Evolutionary conservation across 2,113 vertebrate species (phyloP).

Genomic region (Pseudois nayaur): DNA sequence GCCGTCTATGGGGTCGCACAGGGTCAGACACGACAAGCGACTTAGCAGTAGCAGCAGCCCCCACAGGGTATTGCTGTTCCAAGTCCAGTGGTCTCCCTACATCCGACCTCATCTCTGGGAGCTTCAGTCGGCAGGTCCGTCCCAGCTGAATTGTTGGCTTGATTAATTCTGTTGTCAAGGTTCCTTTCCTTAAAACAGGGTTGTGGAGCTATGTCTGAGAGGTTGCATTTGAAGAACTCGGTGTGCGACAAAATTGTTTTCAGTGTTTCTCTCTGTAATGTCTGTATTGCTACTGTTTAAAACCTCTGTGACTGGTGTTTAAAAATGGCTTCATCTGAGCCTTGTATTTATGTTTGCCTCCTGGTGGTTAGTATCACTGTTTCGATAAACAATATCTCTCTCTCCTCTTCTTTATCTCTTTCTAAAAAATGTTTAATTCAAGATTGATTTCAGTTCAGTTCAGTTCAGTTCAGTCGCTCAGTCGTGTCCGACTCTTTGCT

Average conservation of each 20-base stretch:
- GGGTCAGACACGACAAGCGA: too few species aligned
- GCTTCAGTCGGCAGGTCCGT: accelerated
- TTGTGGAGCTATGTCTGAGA: background rate
- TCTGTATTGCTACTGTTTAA: background rate
- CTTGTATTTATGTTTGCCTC: background rate
- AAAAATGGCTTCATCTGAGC: background rate
- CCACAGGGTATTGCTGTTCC: accelerated
- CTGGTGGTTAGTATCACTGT: background rate
- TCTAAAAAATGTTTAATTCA: background rate
- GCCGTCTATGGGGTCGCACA: accelerated
- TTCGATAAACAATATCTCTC: background rate
- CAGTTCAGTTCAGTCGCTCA: too few species aligned
- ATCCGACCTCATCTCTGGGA: accelerated
- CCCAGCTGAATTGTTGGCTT: background rate
- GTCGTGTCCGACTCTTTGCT: too few species aligned
- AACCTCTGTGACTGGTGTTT: accelerated
- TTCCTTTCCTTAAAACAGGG: too few species aligned
- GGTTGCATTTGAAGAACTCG: background rate
- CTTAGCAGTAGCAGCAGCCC: background rate
- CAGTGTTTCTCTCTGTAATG: background rate
- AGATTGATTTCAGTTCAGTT: background rate
- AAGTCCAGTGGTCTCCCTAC: accelerated
- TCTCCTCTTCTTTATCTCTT: background rate
- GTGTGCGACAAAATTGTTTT: background rate
- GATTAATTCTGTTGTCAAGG: background rate